These are phyloP conservation scores for Sapajus apella DNA, from an alignment of 2,113 vertebrate genomes.

Conservation along the genomic window DNA sequence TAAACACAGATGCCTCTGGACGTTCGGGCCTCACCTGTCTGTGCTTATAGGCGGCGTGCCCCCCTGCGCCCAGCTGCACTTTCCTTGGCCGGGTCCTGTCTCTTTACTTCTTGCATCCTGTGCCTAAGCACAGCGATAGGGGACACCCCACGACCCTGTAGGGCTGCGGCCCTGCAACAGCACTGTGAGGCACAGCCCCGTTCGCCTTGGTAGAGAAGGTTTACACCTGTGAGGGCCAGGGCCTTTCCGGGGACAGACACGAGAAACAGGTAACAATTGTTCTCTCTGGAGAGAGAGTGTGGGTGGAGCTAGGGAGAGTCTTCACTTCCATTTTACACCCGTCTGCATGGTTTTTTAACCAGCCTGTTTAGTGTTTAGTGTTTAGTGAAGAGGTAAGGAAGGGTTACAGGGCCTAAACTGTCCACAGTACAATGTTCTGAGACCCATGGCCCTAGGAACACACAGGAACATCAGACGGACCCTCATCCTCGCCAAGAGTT, in stretches of 20 bases:
- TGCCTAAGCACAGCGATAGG: too few relatives aligned
- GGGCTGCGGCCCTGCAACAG: too few relatives aligned
- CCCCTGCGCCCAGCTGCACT: too few relatives aligned
- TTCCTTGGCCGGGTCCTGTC: too few relatives aligned
- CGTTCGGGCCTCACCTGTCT: too few relatives aligned
- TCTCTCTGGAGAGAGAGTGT: neutral
- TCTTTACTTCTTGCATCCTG: too few relatives aligned
- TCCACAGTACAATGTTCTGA: neutral
- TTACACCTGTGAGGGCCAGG: neutral
- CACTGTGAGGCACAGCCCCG: rapidly evolving
- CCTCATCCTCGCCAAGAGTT: too few relatives aligned
- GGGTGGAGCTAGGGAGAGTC: neutral
- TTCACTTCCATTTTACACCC: rapidly evolving
- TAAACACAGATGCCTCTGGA: too few relatives aligned
- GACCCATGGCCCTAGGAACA: rapidly evolving
- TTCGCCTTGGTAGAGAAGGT: rapidly evolving
- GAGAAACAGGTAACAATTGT: too few relatives aligned
- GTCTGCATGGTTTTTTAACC: rapidly evolving
- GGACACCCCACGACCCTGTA: too few relatives aligned
- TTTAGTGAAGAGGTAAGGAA: neutral
- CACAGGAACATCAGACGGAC: neutral
- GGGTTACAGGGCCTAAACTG: rapidly evolving
- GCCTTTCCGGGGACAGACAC: neutral
- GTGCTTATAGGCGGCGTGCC: too few relatives aligned
- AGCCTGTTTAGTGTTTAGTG: rapidly evolving